These are phyloP conservation scores for Malurus leucopterus DNA, from an alignment of 2,797 vertebrate species.

Conservation along the genomic window DNA sequence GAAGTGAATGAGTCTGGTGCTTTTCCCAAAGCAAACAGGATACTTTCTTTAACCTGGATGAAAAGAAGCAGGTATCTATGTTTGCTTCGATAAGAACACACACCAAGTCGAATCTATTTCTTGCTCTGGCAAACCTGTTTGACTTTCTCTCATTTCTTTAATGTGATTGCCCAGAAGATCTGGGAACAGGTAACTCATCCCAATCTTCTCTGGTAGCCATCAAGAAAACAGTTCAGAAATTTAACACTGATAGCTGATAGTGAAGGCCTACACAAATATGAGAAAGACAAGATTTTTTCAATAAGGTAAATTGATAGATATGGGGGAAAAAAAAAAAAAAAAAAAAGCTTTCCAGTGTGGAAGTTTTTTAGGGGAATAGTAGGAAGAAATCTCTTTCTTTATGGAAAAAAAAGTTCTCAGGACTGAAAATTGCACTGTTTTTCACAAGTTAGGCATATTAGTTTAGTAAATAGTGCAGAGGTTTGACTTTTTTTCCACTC, in stretches of 20 bases:
- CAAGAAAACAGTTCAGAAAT: not conserved
- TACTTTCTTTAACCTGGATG: not conserved
- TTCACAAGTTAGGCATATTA: not conserved
- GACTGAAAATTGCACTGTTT: not conserved
- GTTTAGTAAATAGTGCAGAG: not conserved
- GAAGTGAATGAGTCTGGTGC: not conserved
- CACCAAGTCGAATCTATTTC: not conserved
- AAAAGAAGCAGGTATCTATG: not conserved
- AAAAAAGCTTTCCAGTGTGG: not conserved
- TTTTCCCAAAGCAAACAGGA: not conserved
- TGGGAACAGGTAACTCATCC: not conserved
- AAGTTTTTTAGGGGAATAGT: accelerated
- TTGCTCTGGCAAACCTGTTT: not conserved
- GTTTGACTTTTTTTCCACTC: accelerated
- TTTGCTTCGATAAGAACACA: not conserved
- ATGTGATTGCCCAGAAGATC: not conserved
- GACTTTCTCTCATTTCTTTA: not conserved
- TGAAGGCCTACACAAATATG: not conserved
- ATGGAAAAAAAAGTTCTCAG: not conserved
- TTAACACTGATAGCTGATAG: not conserved
- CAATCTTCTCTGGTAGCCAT: not conserved
- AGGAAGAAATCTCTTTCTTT: not conserved
- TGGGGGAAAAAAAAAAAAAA: not conserved
- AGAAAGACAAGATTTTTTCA: not conserved
- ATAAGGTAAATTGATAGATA: not conserved